phyloP scores from a whole-genome alignment of 2,113 vertebrate species.

The Corythoichthys haematopterus region DNA sequence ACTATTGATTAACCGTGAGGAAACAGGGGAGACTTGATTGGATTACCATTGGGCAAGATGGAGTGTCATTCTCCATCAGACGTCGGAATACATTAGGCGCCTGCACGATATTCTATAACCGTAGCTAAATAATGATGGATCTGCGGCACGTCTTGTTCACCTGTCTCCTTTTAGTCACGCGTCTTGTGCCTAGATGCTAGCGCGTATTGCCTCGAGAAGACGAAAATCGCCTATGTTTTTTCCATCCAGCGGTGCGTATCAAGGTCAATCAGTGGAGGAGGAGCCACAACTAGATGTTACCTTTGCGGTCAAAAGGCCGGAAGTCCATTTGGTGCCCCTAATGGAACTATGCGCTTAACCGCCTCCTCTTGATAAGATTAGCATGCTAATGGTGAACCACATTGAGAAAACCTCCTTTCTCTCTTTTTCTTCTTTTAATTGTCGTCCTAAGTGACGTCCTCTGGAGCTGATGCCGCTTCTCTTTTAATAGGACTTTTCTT shows the following conservation, averaged over 20 bases:
- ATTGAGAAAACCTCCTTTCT: constrained; percentile 43
- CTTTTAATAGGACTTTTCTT: constrained; percentile 30
- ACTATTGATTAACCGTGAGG: constrained; percentile 67
- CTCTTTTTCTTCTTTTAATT: constrained; percentile 20
- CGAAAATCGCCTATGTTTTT: constrained; percentile 14
- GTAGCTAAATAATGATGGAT: constrained; percentile 60
- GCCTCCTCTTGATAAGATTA: constrained; percentile 56
- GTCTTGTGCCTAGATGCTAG: not conserved
- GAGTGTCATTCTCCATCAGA: constrained; percentile 62
- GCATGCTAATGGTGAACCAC: constrained; percentile 57
- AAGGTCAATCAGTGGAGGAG: constrained; percentile 52
- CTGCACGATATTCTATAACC: constrained; percentile 53
- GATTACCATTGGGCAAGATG: constrained; percentile 63
- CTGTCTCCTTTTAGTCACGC: constrained; percentile 23
- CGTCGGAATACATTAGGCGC: constrained; percentile 58
- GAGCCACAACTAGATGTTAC: constrained; percentile 60
- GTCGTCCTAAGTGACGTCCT: constrained; percentile 26
- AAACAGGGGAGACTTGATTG: constrained; percentile 62
- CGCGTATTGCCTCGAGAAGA: constrained; percentile 32
- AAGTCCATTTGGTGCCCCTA: constrained; percentile 63
- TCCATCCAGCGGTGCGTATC: constrained; percentile 36
- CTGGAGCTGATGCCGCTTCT: constrained; percentile 10
- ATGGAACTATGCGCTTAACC: constrained; percentile 51
- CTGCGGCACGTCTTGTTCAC: constrained; percentile 33
- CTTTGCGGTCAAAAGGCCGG: constrained; percentile 59